These are phyloP conservation scores for Loriculus beryllinus DNA, from an alignment of 2,797 vertebrate species.

Conservation along the genomic window DNA sequence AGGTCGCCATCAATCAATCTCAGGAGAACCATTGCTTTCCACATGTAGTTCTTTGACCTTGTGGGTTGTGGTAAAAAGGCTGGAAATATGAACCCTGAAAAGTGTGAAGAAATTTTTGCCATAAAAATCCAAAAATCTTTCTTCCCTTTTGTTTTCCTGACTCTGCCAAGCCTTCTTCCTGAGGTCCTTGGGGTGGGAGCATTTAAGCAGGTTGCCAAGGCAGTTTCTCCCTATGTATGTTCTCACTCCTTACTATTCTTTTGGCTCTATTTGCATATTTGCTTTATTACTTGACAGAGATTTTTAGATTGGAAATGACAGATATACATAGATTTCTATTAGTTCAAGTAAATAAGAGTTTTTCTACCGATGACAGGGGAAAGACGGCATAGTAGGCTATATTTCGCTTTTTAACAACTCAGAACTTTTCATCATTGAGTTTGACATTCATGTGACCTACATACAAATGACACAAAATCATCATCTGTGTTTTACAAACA, in stretches of 20 bases:
- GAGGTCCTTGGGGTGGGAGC: not conserved
- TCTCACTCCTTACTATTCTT: not conserved
- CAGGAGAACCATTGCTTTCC: not conserved
- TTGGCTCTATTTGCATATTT: not conserved
- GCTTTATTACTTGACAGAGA: not conserved
- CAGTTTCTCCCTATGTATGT: not conserved
- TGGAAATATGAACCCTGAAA: not conserved
- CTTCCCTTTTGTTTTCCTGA: not conserved
- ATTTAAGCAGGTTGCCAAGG: fast-evolving
- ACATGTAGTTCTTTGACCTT: not conserved
- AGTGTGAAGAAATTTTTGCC: not conserved
- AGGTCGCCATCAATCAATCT: not conserved
- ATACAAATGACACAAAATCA: not conserved
- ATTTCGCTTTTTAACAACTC: not conserved
- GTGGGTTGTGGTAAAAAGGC: not conserved
- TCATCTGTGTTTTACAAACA: not conserved
- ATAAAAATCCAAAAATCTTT: not conserved
- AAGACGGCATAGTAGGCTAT: not conserved
- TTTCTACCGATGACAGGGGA: not conserved
- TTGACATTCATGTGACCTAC: not conserved
- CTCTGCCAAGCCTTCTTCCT: not conserved
- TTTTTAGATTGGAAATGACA: not conserved
- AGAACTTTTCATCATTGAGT: not conserved
- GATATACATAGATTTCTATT: not conserved
- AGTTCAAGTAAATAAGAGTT: not conserved